phyloP scores from a whole-genome alignment of 2,113 vertebrate species.

The Platysternon megacephalum region DNA sequence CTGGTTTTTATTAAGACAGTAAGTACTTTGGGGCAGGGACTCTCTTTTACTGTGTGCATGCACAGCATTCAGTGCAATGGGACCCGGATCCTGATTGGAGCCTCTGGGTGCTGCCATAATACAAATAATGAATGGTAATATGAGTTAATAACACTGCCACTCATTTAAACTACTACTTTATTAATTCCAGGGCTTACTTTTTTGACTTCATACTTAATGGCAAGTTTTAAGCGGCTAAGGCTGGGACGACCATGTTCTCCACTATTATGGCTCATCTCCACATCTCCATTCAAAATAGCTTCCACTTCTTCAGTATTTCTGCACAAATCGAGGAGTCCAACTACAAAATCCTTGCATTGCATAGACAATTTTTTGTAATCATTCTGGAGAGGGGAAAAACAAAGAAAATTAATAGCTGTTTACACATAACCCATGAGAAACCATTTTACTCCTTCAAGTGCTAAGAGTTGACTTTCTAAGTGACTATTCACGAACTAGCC shows the following conservation, averaged over 20 bases:
- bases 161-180: background rate
- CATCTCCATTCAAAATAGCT: constrained; percentile 92
- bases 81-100: background rate
- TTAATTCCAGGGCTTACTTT: constrained; percentile 83
- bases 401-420: background rate
- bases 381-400: constrained; percentile 81
- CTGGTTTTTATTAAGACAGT: background rate
- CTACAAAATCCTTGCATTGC: constrained; percentile 98
- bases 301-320: constrained; percentile 96
- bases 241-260: constrained; percentile 81
- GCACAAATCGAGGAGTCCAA: constrained; percentile 95
- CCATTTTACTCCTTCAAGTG: background rate
- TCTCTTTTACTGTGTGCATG: background rate
- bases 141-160: background rate
- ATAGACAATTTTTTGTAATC: constrained; percentile 95
- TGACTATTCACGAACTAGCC: background rate
- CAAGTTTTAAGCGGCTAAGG: constrained; percentile 93
- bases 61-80: background rate
- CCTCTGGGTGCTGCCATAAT: background rate
- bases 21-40: background rate
- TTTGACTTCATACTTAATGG: constrained; percentile 97
- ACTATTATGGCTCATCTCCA: constrained; percentile 73
- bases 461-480: background rate
- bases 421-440: background rate
- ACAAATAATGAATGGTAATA: background rate